Conservation (phyloP, 2,113 vertebrate genomes). For the Heptranchias perlo region DNA sequence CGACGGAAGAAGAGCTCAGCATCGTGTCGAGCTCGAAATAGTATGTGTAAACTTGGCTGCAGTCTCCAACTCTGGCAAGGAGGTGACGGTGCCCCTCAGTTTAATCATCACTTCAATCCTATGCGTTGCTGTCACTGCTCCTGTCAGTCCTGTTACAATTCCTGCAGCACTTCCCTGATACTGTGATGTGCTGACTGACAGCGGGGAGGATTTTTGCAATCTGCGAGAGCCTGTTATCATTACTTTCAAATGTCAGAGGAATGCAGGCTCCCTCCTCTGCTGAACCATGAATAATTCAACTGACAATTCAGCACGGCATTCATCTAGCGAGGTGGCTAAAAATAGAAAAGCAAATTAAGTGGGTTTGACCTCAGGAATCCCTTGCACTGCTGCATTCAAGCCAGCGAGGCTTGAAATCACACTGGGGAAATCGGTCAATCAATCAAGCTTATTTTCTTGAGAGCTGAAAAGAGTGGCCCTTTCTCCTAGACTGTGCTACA, state of each 20-base stretch:
- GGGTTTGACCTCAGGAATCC: conserved; percentile 44
- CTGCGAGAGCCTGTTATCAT: conserved; percentile 38
- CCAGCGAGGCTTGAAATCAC: not conserved
- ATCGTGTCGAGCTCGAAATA: too few relatives aligned
- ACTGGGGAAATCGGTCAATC: not conserved
- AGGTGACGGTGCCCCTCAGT: not conserved
- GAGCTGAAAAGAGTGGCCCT: not conserved
- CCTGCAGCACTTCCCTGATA: not conserved
- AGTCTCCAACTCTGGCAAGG: not conserved
- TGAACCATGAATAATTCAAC: conserved; percentile 51
- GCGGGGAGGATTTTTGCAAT: not conserved
- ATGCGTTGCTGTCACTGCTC: not conserved
- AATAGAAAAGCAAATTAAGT: conserved; percentile 46
- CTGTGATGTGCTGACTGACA: not conserved
- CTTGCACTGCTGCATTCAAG: not conserved
- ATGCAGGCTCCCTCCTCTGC: conserved; percentile 40
- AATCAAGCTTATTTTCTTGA: not conserved
- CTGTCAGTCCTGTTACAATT: not conserved
- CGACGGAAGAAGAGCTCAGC: too few relatives aligned
- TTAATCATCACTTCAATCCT: not conserved
- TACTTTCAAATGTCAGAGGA: conserved; percentile 46
- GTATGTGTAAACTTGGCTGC: not conserved
- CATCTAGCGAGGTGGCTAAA: conserved; percentile 46
- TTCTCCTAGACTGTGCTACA: not conserved
- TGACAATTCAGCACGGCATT: conserved; percentile 43